A percentile compares a stretch with the other conserved stretches of the same genome.
phyloP scores from a whole-genome alignment of 2,888 invertebrate genomes.

The Leptura quadrifasciata region DNA sequence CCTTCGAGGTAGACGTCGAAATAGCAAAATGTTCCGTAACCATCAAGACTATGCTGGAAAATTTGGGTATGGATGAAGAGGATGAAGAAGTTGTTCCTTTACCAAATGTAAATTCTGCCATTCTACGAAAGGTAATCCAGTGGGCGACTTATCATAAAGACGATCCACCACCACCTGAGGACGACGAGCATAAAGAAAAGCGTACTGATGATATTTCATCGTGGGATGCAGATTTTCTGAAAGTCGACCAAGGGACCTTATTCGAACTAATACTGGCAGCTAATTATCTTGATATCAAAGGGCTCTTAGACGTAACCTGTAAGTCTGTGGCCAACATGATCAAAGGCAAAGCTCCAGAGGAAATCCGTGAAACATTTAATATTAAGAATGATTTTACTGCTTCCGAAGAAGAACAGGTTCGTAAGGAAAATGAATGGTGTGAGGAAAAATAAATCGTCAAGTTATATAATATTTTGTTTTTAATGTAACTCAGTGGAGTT shows the following conservation, averaged over 20 bases:
- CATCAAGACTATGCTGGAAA: slow-evolving; percentile 98
- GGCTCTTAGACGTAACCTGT: slow-evolving; percentile 96
- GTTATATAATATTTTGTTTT: slow-evolving; percentile 1
- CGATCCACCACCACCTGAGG: slow-evolving; percentile 96
- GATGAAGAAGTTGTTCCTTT: slow-evolving; percentile 96
- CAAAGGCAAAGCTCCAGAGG: slow-evolving; percentile 98
- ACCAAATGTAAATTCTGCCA: slow-evolving; percentile 98
- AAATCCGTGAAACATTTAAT: slow-evolving; percentile 97
- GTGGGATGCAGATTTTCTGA: slow-evolving; percentile 99
- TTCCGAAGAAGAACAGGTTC: slow-evolving; percentile 98
- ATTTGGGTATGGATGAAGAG: slow-evolving; percentile 93
- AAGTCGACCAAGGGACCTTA: slow-evolving; percentile 97
- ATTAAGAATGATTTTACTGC: slow-evolving; percentile 98
- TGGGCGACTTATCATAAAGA: slow-evolving; percentile 97
- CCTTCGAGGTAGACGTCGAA: slow-evolving; percentile 96
- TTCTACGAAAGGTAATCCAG: slow-evolving; percentile 94
- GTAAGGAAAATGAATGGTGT: slow-evolving; percentile 96
- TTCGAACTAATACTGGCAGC: slow-evolving; percentile 98
- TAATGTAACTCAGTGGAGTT: slow-evolving; percentile 12
- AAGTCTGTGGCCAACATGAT: slow-evolving; percentile 99
- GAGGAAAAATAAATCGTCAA: slow-evolving; percentile 82
- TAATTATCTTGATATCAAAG: slow-evolving; percentile 97
- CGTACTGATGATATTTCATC: slow-evolving; percentile 99
- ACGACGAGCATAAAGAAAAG: slow-evolving; percentile 98
- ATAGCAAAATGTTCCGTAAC: slow-evolving; percentile 98